Conservation (phyloP, 2,113 vertebrate genomes). For the Eonycteris spelaea region DNA sequence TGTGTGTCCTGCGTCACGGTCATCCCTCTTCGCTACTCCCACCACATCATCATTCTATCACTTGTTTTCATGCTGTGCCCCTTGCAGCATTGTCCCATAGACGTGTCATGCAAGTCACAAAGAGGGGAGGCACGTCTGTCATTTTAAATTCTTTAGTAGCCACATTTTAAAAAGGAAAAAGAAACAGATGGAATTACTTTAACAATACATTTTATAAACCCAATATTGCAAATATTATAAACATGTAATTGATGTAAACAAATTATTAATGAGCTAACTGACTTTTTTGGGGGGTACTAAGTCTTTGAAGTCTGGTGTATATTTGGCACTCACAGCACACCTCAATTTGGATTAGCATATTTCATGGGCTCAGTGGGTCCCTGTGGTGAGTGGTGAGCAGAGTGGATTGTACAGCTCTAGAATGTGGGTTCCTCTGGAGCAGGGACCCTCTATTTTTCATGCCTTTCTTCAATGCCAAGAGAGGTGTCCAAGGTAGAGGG, state of each 20-base stretch:
- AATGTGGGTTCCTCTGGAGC: background rate
- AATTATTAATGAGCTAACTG: background rate
- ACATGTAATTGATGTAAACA: background rate
- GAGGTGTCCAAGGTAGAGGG: background rate
- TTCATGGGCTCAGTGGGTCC: background rate
- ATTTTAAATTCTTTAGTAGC: background rate
- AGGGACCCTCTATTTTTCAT: background rate
- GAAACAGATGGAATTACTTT: background rate
- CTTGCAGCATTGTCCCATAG: background rate
- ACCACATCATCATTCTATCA: accelerated
- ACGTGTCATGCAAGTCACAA: background rate
- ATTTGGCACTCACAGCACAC: background rate
- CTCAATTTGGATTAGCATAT: background rate
- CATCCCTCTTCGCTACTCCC: background rate
- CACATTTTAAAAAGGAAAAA: background rate
- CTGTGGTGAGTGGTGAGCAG: background rate
- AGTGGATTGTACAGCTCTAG: background rate
- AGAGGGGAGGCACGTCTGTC: background rate
- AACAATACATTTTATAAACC: background rate
- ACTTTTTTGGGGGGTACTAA: no score
- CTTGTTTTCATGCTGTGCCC: background rate
- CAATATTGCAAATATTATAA: background rate
- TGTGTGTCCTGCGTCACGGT: background rate
- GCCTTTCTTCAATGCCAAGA: background rate
- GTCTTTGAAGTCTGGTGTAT: background rate